Evolutionary conservation across 2,113 vertebrate genomes (phyloP).

Genomic region (Hylia prasina): DNA sequence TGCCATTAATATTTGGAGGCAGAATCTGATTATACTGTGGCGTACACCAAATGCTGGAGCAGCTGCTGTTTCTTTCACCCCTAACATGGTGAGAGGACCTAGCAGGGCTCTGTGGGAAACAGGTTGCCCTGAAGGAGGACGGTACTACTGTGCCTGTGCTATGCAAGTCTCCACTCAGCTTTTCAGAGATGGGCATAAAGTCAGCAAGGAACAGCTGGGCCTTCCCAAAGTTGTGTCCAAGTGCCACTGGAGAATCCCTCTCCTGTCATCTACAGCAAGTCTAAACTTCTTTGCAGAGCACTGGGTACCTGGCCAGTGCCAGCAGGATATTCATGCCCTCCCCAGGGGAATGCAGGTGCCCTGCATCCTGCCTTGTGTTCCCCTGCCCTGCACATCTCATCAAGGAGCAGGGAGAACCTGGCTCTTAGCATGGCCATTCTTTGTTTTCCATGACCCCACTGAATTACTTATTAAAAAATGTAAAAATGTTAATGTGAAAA

Average conservation of each 20-base stretch:
- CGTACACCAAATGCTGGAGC: neutral
- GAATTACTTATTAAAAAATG: neutral
- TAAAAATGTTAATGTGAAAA: neutral
- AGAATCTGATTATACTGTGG: conserved; percentile 11
- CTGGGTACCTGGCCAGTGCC: neutral
- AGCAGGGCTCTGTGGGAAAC: neutral
- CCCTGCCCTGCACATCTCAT: neutral
- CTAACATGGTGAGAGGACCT: neutral
- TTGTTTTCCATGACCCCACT: neutral
- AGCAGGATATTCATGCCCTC: fast-evolving
- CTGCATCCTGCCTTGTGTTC: neutral
- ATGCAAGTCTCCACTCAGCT: neutral
- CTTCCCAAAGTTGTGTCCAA: neutral
- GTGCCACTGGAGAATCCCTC: neutral
- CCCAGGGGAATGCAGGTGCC: no score
- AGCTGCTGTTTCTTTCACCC: neutral
- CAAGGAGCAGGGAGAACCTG: neutral
- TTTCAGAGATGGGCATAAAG: neutral
- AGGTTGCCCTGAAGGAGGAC: neutral
- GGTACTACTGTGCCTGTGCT: fast-evolving
- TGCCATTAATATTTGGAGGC: neutral
- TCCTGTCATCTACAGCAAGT: neutral
- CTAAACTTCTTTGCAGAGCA: neutral
- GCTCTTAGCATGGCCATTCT: fast-evolving
- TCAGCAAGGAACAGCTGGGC: fast-evolving